Evolutionary conservation across 1,140 invertebrate genomes (phyloP), one percentile per base, ranked within the genome.

Genomic region (Drosophila kikkawai): DNA sequence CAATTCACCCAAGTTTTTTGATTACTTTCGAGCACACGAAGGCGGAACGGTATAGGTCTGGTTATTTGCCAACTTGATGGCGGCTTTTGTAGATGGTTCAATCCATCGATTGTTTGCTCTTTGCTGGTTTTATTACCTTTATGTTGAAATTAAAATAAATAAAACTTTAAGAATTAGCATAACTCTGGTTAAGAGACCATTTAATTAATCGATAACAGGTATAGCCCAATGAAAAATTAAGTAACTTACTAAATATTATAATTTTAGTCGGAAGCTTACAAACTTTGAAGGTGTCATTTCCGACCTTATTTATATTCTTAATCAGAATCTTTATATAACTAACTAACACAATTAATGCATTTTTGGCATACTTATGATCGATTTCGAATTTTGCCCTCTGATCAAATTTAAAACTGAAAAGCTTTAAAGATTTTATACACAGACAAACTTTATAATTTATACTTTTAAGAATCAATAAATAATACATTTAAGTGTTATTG

Each of bases 21-120:
- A 84, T 90, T 80, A 68, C 78, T 88, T 84, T 90, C 71, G 51
- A 80, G 81, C 61, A 58, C 48, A 47, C 51, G 12, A 7, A 8
- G 41, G 41, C 26, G 19, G 7, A 13, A 19, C 39, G 34, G 45
- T 51, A 44, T 53, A 53, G 45, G 11, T 45, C 60, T 56, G 64
- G 55, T 63, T 78, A 69, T 67, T 75, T 79, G 29, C 56, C 53
- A 76, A 51, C 45, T 65, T 82, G 65, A 56, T 44, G 77, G 39
- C 42, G 44, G 60, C 58, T 44, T 58, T 71, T 79, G 50, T 64
- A 66, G 57, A 41, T 69, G 47, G 56, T 73, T 68, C 70, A 73
- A 73, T 83, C 44, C 53, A 68, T 61, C 42, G 66, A 87, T 71
- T 86, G 66, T 86, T 73, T 86, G 50, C 70, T 50, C 44, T 64